Conservation (phyloP, 2,113 vertebrate species). For the Hirundichthys speculiger region DNA sequence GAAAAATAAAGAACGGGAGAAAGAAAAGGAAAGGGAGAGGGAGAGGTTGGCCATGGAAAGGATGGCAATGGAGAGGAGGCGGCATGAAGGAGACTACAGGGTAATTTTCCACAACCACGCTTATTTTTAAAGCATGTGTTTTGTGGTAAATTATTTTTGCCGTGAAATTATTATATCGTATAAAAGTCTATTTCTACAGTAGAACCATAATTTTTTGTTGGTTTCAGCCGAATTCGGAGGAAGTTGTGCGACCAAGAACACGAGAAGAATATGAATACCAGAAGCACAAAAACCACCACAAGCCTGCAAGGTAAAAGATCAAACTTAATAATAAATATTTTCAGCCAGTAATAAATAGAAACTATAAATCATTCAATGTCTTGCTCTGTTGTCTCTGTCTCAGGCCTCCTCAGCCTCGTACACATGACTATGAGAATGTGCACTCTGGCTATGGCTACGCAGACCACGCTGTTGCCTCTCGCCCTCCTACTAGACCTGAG, state of each 20-base stretch:
- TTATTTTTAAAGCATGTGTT: conserved; percentile 12
- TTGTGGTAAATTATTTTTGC: conserved; percentile 2
- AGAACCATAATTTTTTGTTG: conserved; percentile 30
- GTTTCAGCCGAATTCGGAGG: conserved; percentile 73
- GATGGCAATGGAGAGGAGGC: conserved; percentile 82
- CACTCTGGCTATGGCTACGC: conserved; percentile 67
- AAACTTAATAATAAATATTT: background rate
- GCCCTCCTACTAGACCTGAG: conserved; percentile 74
- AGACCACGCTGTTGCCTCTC: conserved; percentile 64
- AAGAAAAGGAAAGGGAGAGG: conserved; percentile 65
- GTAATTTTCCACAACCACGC: conserved; percentile 63
- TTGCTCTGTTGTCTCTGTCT: background rate
- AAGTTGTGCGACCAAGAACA: conserved; percentile 80
- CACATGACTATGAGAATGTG: conserved; percentile 80
- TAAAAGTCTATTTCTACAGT: conserved; percentile 8
- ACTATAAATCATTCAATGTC: background rate
- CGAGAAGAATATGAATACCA: conserved; percentile 85
- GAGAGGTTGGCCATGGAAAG: conserved; percentile 75
- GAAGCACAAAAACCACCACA: conserved; percentile 83
- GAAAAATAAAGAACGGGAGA: conserved; percentile 77
- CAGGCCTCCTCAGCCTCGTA: conserved; percentile 77
- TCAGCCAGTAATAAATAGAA: background rate
- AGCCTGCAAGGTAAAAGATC: conserved; percentile 80
- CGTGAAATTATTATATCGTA: background rate
- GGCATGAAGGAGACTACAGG: conserved; percentile 86